Evolutionary conservation across 2,797 vertebrate species (phyloP).

Genomic region (Sphaeramia orbicularis): DNA sequence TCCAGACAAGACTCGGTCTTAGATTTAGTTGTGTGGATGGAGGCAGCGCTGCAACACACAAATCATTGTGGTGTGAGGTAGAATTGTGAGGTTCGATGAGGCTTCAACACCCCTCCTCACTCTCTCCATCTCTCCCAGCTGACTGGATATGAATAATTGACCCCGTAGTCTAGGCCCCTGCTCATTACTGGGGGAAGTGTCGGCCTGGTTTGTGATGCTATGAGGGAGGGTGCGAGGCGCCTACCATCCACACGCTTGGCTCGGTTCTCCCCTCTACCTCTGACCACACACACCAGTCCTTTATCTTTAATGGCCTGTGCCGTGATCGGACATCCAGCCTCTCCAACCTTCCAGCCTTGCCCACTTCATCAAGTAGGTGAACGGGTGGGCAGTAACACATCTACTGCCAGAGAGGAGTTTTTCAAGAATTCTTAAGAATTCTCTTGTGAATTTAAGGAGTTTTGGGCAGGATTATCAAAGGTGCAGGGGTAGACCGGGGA

Average conservation of each 20-base stretch:
- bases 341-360: conserved; percentile 75
- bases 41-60: conserved; percentile 66
- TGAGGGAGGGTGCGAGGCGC: conserved; percentile 64
- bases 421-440: conserved; percentile 74
- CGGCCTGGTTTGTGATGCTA: conserved; percentile 81
- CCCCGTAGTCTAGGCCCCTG: conserved; percentile 79
- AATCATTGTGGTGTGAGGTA: conserved; percentile 69
- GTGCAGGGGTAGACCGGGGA: conserved; percentile 52
- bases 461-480: conserved; percentile 76
- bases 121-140: conserved; percentile 76
- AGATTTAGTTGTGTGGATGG: conserved; percentile 72
- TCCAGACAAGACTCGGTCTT: conserved; percentile 69
- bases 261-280: conserved; percentile 73
- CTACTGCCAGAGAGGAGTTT: conserved; percentile 73
- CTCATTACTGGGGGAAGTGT: conserved; percentile 87
- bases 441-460: conserved; percentile 74
- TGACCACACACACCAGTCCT: conserved; percentile 80
- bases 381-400: conserved; percentile 69
- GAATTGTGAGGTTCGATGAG: conserved; percentile 67
- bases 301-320: conserved; percentile 87
- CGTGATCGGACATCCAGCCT: conserved; percentile 75
- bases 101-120: conserved; percentile 75
- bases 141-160: conserved; percentile 89
- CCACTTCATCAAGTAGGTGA: conserved; percentile 78
- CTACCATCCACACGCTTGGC: conserved; percentile 52